These are phyloP conservation scores for Ptychodera flava DNA, from an alignment of 35 echinoderm and acorn worm species.

Conservation along the genomic window DNA sequence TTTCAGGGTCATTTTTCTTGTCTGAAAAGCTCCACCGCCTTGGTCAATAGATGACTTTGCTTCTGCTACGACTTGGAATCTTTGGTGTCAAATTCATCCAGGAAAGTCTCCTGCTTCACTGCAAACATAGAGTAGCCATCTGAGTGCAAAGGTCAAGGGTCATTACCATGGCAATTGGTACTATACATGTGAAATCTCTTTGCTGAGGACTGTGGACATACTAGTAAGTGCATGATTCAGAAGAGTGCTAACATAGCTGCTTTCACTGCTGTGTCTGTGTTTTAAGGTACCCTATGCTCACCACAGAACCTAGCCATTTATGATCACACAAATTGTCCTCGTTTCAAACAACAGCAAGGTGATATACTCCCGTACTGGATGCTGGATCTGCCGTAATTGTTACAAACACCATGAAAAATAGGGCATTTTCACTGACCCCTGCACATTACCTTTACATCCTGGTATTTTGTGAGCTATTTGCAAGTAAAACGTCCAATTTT, in stretches of 20 bases:
- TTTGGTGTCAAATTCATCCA: conserved; percentile 89
- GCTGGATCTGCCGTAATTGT: too few relatives aligned
- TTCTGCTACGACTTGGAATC: conserved; percentile 38
- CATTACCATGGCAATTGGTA: not conserved
- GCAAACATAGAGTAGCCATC: conserved; percentile 92
- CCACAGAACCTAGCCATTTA: not conserved
- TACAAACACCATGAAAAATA: too few relatives aligned
- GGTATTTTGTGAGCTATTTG: too few relatives aligned
- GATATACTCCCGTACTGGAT: too few relatives aligned
- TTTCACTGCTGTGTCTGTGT: not conserved
- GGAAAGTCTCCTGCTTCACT: conserved; percentile 83
- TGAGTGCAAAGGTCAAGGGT: conserved; percentile 9
- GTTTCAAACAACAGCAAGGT: too few relatives aligned
- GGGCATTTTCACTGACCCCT: too few relatives aligned
- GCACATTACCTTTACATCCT: too few relatives aligned
- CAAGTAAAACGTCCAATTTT: too few relatives aligned
- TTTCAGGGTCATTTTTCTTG: too few relatives aligned
- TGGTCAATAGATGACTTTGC: too few relatives aligned
- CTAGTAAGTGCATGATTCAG: not conserved
- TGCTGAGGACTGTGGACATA: not conserved
- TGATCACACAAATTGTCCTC: too few relatives aligned
- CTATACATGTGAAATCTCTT: not conserved
- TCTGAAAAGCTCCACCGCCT: too few relatives aligned
- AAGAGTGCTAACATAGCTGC: not conserved
- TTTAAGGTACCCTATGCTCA: not conserved